phyloP scores from a whole-genome alignment of 1,140 invertebrate genomes.

The Oedothorax gibbosus region DNA sequence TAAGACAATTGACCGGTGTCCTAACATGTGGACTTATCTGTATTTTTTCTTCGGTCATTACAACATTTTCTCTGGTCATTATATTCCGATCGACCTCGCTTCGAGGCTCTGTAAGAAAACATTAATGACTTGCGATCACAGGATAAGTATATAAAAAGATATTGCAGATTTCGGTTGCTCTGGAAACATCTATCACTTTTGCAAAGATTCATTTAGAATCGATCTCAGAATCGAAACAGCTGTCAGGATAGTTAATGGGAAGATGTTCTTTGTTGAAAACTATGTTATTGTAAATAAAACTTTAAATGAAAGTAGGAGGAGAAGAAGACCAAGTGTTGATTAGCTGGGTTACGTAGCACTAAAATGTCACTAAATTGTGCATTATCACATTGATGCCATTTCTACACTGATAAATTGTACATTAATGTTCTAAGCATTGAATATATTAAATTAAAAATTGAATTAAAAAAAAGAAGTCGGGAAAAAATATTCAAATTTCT shows the following conservation, averaged over 20 bases:
- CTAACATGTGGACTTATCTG: background rate
- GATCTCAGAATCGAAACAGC: background rate
- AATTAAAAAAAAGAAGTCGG: too few species aligned
- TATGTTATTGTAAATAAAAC: constrained; percentile 5
- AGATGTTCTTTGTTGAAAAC: background rate
- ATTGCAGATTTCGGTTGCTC: constrained; percentile 15
- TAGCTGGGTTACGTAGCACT: too few species aligned
- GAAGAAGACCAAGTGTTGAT: too few species aligned
- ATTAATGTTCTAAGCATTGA: too few species aligned
- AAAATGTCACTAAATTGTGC: too few species aligned
- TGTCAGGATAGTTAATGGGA: background rate
- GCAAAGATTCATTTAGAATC: constrained; percentile 5
- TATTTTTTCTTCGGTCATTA: background rate
- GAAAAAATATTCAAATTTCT: too few species aligned
- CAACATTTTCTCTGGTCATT: constrained; percentile 14
- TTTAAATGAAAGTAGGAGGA: too few species aligned
- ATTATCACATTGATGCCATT: too few species aligned
- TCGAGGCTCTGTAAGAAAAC: constrained; percentile 1
- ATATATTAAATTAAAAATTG: too few species aligned
- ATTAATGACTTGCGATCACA: constrained; percentile 20
- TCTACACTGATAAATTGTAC: too few species aligned
- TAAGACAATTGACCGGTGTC: background rate
- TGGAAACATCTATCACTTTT: constrained; percentile 14
- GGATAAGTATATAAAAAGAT: background rate
- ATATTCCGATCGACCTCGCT: background rate